Evolutionary conservation across 2,888 invertebrate genomes (phyloP).

Genomic region (Dendrolimus pini): DNA sequence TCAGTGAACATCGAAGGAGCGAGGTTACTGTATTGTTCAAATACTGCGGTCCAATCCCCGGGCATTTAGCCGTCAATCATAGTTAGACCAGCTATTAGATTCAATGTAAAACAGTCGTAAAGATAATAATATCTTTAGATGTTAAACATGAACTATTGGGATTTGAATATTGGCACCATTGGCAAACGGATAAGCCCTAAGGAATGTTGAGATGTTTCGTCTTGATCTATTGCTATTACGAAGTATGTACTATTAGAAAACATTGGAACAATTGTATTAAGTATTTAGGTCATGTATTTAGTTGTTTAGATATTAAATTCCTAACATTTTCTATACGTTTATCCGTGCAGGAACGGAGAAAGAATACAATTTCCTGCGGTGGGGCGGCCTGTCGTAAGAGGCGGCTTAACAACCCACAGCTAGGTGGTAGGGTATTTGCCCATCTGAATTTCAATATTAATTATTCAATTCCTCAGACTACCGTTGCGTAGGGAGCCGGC

Average conservation of each 20-base stretch:
- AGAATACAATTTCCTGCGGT: too few relatives aligned
- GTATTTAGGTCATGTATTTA: neutral
- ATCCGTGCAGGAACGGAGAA: too few relatives aligned
- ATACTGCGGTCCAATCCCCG: neutral
- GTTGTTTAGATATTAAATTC: too few relatives aligned
- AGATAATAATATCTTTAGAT: neutral
- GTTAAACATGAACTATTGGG: neutral
- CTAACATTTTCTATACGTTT: too few relatives aligned
- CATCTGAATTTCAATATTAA: too few relatives aligned
- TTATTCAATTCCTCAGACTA: too few relatives aligned
- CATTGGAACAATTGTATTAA: neutral
- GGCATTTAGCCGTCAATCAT: neutral
- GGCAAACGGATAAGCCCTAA: neutral
- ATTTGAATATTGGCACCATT: neutral
- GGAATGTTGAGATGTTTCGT: neutral
- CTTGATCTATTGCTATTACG: neutral
- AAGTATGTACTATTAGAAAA: neutral
- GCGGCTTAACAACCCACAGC: too few relatives aligned
- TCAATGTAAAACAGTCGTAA: neutral
- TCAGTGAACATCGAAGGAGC: too few relatives aligned
- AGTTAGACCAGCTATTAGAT: neutral
- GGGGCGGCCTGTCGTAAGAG: too few relatives aligned
- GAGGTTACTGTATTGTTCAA: too few relatives aligned
- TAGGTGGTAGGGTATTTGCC: too few relatives aligned
- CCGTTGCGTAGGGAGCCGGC: too few relatives aligned